Base-by-base conservation (phyloP, 2,888 invertebrate genomes). In the Mythimna impura region DNA sequence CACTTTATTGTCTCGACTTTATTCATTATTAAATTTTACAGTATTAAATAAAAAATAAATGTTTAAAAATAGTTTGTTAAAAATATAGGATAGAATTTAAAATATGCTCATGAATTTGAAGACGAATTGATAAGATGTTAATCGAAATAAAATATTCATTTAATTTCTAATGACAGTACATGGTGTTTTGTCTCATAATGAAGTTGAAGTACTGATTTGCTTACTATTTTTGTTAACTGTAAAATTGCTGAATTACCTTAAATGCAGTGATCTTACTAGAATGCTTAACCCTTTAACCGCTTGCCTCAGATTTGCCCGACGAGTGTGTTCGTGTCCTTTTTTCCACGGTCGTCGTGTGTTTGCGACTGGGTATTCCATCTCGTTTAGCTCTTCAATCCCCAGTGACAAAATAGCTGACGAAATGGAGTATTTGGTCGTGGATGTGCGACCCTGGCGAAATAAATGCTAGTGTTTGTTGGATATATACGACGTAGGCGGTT, bases 21-120 rank as follows among this genome's bases (percentile, higher is more conserved):
- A 67, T 25, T n/a, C 54, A 20, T 54, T 55, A 66, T 66, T 61
- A 66, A 73, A 79, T 64, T 40, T 77, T 60, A 47, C 50, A 68
- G 74, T 65, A 68, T 75, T 80, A 47, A 71, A 60, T 67, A 54
- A 8, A 47, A 20, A 47, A 34, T 58, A 61, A 62, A 65, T 66
- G 64, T 71, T 67, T 69, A 58, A 66, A 60, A 52, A 60, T 79
- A 58, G 52, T 22, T 47, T 40, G 52, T 77, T 73, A 66, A 30
- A 73, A 30, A 30, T 22, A 14, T 66, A 79, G 52, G 14, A 25
- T 75, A 66, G 52, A 36, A 30, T 40, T 54, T 60, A 63, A 73
- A 40, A 34, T 60, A 60, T 40, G 14, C 34, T 78, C 52, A 63
- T 71, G 47, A 60, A 54, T 54, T 64, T 60, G 10, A 22, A n/a